Evolutionary conservation across 2,113 vertebrate genomes (phyloP), one percentile per base, ranked within the genome.

Genomic region (Xyliphius kryptos): DNA sequence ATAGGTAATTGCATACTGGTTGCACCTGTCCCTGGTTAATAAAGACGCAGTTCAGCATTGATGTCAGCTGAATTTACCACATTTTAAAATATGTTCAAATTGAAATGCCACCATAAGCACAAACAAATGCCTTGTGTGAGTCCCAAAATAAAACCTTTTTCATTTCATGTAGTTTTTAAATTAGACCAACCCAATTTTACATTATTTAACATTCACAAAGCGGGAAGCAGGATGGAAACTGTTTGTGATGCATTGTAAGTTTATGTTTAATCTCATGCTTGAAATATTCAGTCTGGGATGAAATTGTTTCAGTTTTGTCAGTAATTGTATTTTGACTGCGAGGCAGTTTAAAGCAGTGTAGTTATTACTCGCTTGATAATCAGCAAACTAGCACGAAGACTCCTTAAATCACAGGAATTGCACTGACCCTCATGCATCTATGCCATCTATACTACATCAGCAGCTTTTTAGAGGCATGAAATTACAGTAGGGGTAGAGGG

Each of bases 251-350:
- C 48, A 52, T 56, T 19, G 38, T 43, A 36, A 54, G 49, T 62
- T 65, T 46, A 50, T 52, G 41, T 74, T 70, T 76, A 72, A 78
- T 76, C 71, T 78, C 76, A 68, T 70, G 76, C 76, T 76, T 74
- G 69, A 76, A 70, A 74, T 69, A 56, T 66, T 60, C 51, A 66
- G 48, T 69, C 41, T 56, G 62, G 44, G 56, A 63, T 58, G 67
- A 72, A 67, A 74, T 47, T 57, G 58, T 66, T 72, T 71, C 51
- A 37, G 63, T 53, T 56, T 64, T 49, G 56, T 65, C 63, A 36
- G 61, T 72, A 72, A 68, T 62, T 61, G 61, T 58, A 64, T 72
- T 72, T 54, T 70, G 56, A 60, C 61, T 57, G 60, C 26, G 67
- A 72, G 67, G 63, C 68, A 64, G 67, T 72, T 73, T 70, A 43